These are phyloP conservation scores for Drosophila baimaii DNA, from an alignment of 1,140 invertebrate species.

Conservation along the genomic window DNA sequence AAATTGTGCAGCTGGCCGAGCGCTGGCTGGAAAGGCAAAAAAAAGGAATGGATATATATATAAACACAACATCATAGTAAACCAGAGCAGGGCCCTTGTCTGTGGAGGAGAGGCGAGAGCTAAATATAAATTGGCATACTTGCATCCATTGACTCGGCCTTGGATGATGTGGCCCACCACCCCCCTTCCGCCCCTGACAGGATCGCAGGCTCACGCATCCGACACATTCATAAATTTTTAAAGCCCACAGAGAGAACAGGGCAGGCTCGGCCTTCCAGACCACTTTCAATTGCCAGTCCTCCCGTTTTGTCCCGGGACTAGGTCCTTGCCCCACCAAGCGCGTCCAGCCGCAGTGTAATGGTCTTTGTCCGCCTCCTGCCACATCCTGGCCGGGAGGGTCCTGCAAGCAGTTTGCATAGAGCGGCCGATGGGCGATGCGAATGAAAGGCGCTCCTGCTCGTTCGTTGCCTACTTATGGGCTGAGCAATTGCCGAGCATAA, in stretches of 20 bases:
- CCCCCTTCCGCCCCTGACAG: not conserved
- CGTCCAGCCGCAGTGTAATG: constrained; percentile 62
- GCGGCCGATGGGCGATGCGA: constrained; percentile 21
- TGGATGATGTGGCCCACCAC: constrained; percentile 30
- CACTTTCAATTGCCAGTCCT: constrained; percentile 51
- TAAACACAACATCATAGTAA: constrained; percentile 34
- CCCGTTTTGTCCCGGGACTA: constrained; percentile 21
- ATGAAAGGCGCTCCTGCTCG: constrained; percentile 28
- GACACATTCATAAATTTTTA: constrained; percentile 51
- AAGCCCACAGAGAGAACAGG: constrained; percentile 26
- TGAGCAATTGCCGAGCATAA: constrained; percentile 58
- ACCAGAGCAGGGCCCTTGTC: constrained; percentile 29
- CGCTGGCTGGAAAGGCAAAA: constrained; percentile 15
- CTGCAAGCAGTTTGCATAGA: constrained; percentile 33
- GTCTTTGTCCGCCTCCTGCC: constrained; percentile 31
- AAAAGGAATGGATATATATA: constrained; percentile 10
- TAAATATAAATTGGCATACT: constrained; percentile 75
- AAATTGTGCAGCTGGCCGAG: constrained; percentile 76
- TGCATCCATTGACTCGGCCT: constrained; percentile 41
- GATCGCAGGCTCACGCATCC: constrained; percentile 15
- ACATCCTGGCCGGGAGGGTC: not conserved
- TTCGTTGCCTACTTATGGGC: constrained; percentile 57
- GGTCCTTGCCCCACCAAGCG: constrained; percentile 38
- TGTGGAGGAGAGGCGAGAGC: constrained; percentile 40
- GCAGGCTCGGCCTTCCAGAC: constrained; percentile 29